Conservation (phyloP, 2,797 vertebrate species). For the Melanogrammus aeglefinus region DNA sequence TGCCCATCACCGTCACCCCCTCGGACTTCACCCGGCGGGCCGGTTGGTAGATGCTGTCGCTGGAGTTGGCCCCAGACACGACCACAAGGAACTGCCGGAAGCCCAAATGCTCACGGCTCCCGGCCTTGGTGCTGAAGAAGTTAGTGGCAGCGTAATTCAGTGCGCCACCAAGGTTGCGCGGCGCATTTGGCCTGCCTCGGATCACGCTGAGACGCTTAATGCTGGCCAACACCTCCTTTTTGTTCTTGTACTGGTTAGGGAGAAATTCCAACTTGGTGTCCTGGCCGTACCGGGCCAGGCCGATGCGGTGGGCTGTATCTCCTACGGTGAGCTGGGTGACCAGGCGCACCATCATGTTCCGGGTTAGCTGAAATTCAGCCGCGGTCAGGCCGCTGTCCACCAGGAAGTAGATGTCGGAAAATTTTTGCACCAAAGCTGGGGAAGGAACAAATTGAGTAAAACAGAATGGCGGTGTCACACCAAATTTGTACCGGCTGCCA, state of each 20-base stretch:
- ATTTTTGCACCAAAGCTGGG: constrained; percentile 68
- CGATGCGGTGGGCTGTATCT: constrained; percentile 66
- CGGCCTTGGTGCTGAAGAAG: constrained; percentile 65
- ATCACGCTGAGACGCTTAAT: constrained; percentile 48
- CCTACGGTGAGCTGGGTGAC: constrained; percentile 68
- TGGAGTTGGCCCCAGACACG: constrained; percentile 69
- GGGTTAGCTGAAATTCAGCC: constrained; percentile 57
- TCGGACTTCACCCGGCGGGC: constrained; percentile 60
- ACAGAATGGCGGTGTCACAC: neutral
- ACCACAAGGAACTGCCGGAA: constrained; percentile 73
- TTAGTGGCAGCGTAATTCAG: constrained; percentile 56
- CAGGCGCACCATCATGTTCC: constrained; percentile 49
- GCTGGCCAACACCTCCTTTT: constrained; percentile 39
- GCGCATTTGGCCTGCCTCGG: constrained; percentile 28
- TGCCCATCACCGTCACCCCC: constrained; percentile 67
- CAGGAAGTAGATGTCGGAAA: constrained; percentile 81
- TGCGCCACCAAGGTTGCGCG: constrained; percentile 63
- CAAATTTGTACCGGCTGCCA: no score
- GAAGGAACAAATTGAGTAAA: constrained; percentile 14
- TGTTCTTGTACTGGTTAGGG: constrained; percentile 66
- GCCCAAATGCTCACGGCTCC: constrained; percentile 69
- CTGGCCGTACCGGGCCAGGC: constrained; percentile 75
- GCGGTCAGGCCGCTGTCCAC: constrained; percentile 62
- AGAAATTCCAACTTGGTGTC: constrained; percentile 68
- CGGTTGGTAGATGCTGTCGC: constrained; percentile 50